Percentiles rank a stretch among this genome's conserved stretches.
phyloP scores from a whole-genome alignment of 2,797 vertebrate species.

The Anabas testudineus region DNA sequence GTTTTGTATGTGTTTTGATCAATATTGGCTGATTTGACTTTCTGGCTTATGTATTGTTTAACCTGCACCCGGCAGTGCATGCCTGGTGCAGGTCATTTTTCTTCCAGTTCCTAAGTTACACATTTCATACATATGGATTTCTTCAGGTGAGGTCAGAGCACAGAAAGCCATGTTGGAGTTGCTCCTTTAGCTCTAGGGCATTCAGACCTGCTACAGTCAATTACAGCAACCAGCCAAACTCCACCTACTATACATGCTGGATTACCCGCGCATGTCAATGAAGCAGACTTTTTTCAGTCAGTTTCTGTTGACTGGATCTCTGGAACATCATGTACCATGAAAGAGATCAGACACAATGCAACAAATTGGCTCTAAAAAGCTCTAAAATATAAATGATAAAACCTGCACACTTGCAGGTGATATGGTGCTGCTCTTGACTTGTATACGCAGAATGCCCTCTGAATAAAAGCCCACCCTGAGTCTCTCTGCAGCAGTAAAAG shows the following conservation, averaged over 20 bases:
- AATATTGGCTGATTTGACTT: too few relatives aligned
- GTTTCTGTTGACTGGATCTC: background rate
- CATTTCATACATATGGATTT: slow-evolving; percentile 13
- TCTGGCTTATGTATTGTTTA: background rate
- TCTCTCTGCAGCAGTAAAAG: slow-evolving; percentile 40
- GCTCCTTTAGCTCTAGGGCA: background rate
- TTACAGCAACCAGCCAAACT: background rate
- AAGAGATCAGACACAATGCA: slow-evolving; percentile 1
- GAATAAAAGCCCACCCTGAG: background rate
- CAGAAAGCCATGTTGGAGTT: background rate
- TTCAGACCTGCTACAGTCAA: background rate
- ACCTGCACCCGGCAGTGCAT: background rate
- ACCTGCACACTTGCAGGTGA: background rate
- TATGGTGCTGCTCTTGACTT: background rate
- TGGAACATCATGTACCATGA: background rate
- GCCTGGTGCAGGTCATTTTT: too few relatives aligned
- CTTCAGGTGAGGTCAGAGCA: background rate
- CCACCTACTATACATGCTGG: background rate
- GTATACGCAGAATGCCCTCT: background rate
- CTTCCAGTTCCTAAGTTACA: background rate
- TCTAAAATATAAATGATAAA: background rate
- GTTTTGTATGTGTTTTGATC: too few relatives aligned
- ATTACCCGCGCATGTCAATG: slow-evolving; percentile 18
- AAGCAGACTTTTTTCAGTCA: background rate
- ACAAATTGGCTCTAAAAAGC: background rate